These are phyloP conservation scores for Tipula vernalis DNA, from an alignment of 2,888 invertebrate species.

Conservation along the genomic window DNA sequence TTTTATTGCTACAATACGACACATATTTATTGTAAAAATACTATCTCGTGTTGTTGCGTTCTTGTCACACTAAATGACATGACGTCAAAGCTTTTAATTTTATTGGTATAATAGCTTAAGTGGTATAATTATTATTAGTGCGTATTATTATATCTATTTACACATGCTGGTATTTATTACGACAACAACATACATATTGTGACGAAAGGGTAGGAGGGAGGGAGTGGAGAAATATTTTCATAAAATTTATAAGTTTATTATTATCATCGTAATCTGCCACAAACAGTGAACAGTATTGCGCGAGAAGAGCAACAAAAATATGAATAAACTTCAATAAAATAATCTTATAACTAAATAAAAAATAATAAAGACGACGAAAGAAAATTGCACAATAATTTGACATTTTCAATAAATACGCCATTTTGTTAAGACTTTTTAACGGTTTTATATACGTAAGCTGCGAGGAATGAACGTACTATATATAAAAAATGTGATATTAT, in stretches of 20 bases:
- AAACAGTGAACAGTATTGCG: not conserved
- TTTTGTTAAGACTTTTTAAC: not conserved
- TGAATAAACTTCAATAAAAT: not conserved
- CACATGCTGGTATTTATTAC: not conserved
- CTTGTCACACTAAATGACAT: not conserved
- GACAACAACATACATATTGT: not conserved
- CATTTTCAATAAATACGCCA: not conserved
- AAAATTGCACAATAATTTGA: not conserved
- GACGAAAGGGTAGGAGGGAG: not conserved
- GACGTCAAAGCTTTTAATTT: not conserved
- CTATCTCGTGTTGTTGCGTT: not conserved
- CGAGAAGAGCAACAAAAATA: not conserved
- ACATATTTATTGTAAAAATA: not conserved
- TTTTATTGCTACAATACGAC: not conserved
- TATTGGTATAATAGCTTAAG: not conserved
- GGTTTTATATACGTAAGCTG: not conserved
- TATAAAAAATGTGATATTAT: not conserved
- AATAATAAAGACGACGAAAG: not conserved
- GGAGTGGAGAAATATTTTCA: not conserved
- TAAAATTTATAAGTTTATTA: not conserved
- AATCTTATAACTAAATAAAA: not conserved
- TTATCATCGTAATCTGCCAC: not conserved
- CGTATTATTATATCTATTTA: not conserved
- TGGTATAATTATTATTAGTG: not conserved
- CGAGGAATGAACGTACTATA: not conserved